These are phyloP conservation scores for Temnothorax longispinosus DNA, from an alignment of 1,140 invertebrate species.

Conservation along the genomic window DNA sequence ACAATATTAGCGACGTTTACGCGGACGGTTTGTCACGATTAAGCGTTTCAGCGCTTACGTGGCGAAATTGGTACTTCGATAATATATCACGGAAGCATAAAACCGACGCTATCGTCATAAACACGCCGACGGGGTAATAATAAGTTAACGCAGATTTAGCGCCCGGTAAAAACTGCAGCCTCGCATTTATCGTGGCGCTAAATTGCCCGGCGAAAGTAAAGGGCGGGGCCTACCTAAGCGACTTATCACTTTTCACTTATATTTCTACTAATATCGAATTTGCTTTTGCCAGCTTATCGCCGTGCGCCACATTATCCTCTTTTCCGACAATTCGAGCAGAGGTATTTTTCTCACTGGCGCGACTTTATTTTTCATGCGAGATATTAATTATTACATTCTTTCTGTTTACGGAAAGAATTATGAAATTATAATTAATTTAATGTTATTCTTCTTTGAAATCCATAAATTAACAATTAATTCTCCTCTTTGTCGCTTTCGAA, in stretches of 20 bases:
- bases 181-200: conserved; percentile 76
- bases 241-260: conserved; percentile 64
- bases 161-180: conserved; percentile 70
- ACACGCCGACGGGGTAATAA: conserved; percentile 75
- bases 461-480: not conserved
- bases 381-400: not conserved
- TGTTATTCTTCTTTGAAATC: not conserved
- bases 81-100: conserved; percentile 73
- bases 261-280: conserved; percentile 50
- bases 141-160: conserved; percentile 80
- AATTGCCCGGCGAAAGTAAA: conserved; percentile 68
- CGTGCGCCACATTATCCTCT: not conserved
- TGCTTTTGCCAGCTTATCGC: conserved; percentile 15
- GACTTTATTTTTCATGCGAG: not conserved
- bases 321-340: not conserved
- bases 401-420: not conserved
- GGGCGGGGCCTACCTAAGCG: conserved; percentile 39
- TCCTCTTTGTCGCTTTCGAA: not conserved
- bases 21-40: conserved; percentile 53
- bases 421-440: not conserved
- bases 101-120: conserved; percentile 74
- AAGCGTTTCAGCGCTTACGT: conserved; percentile 44
- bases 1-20: conserved; percentile 50
- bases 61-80: conserved; percentile 54
- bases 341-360: not conserved